Base-by-base conservation (phyloP, 2,888 invertebrate species). In the Sarcophaga carnaria region DNA sequence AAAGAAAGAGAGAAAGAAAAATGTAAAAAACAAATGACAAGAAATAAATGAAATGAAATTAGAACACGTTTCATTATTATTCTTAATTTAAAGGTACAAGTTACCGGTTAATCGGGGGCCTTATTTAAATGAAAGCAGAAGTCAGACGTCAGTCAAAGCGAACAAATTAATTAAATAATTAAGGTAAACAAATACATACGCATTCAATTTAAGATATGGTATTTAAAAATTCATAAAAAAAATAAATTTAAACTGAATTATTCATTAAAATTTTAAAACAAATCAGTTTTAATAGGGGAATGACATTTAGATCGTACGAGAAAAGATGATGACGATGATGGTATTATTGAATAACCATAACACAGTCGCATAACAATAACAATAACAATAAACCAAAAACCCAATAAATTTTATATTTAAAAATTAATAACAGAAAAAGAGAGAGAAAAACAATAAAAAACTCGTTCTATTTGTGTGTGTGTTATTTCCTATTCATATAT, bases 101-200 rank as follows among this genome's bases (percentile, higher is more conserved):
- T 54, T 54, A 54, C 54, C 5, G 14, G 54, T 54, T 54, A 54
- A 54, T 54, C 54, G 17, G 54, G 54, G 4, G 4, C 0, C 54
- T 4, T 17, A 54, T 54, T 54, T 14, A 12, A 14, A 54, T 54
- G 54, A 37, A 37, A 8, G 37, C 37, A 37, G 10, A 10, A 37
- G 8, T 37, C 37, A 49, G 11, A 49, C 11, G 27, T 71, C n/a
- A 70, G 12, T 20, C 69, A 75, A 71, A 64, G 47, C 14, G 4
- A 70, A 45, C 47, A 66, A 66, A 80, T 80, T 72, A 62, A 59
- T 49, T 27, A 27, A 81, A 81, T 85, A 81, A 80, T 37, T 66
- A 80, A 67, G 47, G 49, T 27, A 47, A 54, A 22, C 6, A 71
- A 25, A 71, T 20, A 1, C 17, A 47, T 5, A 62, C 8, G 25